Conservation (phyloP, 2,888 invertebrate genomes). For the Drosophila setosimentum region DNA sequence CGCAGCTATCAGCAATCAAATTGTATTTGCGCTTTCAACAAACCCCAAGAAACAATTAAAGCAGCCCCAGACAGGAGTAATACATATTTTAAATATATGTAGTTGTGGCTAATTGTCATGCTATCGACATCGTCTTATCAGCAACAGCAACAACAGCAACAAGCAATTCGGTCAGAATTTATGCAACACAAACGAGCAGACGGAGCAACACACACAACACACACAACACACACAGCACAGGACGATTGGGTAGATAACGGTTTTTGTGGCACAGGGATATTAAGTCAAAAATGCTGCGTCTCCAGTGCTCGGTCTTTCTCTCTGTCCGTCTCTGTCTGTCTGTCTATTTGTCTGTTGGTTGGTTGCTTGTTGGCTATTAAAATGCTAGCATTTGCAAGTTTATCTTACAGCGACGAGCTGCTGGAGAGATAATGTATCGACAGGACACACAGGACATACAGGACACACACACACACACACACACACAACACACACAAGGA, state of each 20-base stretch:
- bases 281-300: slow-evolving; percentile 72
- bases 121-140: slow-evolving; percentile 75
- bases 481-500: slow-evolving; percentile 30
- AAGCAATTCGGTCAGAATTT: slow-evolving; percentile 71
- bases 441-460: slow-evolving; percentile 41
- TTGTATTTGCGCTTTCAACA: slow-evolving; percentile 70
- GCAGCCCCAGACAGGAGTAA: slow-evolving; percentile 28
- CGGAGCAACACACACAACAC: slow-evolving; percentile 32
- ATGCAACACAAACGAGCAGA: slow-evolving; percentile 63
- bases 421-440: slow-evolving; percentile 70
- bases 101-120: slow-evolving; percentile 76
- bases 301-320: slow-evolving; percentile 29
- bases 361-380: slow-evolving; percentile 62
- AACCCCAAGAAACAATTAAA: slow-evolving; percentile 72
- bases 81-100: slow-evolving; percentile 63
- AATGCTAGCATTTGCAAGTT: slow-evolving; percentile 82
- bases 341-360: slow-evolving; percentile 13
- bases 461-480: slow-evolving; percentile 3
- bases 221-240: slow-evolving; percentile 15
- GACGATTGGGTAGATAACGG: slow-evolving; percentile 47
- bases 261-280: slow-evolving; percentile 51
- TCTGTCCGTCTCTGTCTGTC: not conserved
- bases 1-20: slow-evolving; percentile 60
- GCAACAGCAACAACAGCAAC: slow-evolving; percentile 51
- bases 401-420: slow-evolving; percentile 56